phyloP scores from a whole-genome alignment of 2,113 vertebrate species.

The crab-eating macaque (Macaca fascicularis) region T2T-MFA8v1.1 NC_088394.1:48774501-48775000 shows the following conservation, averaged over 20 bases:
- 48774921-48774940: neutral
- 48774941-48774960: neutral
- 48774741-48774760: neutral
- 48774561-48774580: neutral
- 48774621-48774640: neutral
- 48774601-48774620: neutral
- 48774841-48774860: constrained; percentile 1
- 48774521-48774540: neutral
- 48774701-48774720: neutral
- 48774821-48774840: neutral
- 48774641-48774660: neutral
- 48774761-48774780: neutral
- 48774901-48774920: constrained; percentile 21
- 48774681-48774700: neutral
- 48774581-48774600: neutral
- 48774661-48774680: neutral
- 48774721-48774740: neutral
- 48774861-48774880: constrained; percentile 19
- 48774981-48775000: constrained; percentile 48
- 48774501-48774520: neutral
- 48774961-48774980: constrained; percentile 37
- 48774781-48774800: neutral
- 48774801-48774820: neutral
- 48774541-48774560: neutral
- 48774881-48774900: neutral